Base-by-base conservation (phyloP, 2,888 invertebrate genomes). In the Biston betularia region DNA sequence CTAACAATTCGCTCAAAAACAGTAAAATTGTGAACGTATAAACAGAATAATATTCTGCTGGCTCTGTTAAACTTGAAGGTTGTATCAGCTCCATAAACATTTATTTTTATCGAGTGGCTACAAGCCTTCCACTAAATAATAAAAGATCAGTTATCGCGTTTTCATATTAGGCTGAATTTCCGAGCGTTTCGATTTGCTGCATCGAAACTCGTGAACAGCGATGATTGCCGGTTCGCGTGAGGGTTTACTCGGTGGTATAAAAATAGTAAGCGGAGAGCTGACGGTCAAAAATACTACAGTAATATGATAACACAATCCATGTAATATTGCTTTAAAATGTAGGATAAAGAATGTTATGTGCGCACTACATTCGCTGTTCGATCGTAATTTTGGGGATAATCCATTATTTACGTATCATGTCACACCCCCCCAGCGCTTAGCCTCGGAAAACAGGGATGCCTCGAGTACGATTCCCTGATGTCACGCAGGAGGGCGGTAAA, bases 171-270 rank as follows among this genome's bases (percentile, higher is more conserved):
- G 66, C 70, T 61, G 63, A 69, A 68, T 73, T 68, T 73, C 73
- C 68, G 60, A 70, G 69, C 58, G 81, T 86, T 89, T 89, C 84
- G 87, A 89, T 90, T 89, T 83, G 85, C 83, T 87, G 88, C 89
- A 87, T 80, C 76, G 77, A 75, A 78, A 80, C 81, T 84, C 81
- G 82, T 83, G 82, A 84, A 82, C 79, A 75, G 80, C 79, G 78
- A 76, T 92, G 89, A 92, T 92, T 88, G 82, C 89, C 68, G 61
- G 87, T 87, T 92, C 85, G 92, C 92, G 92, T 92, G 92, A 78
- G 73, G 86, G 86, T 86, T 79, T 85, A 75, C 79, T 78, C 75
- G 73, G 76, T 80, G 82, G 84, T 85, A 86, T 79, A 78, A 81
- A 80, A 81, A 65, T 53, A 66, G 65, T 65, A 66, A 63, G 49